Evolutionary conservation across 2,888 invertebrate species (phyloP), one percentile per base, ranked within the genome.

Genomic region (Leptura quadrifasciata): DNA sequence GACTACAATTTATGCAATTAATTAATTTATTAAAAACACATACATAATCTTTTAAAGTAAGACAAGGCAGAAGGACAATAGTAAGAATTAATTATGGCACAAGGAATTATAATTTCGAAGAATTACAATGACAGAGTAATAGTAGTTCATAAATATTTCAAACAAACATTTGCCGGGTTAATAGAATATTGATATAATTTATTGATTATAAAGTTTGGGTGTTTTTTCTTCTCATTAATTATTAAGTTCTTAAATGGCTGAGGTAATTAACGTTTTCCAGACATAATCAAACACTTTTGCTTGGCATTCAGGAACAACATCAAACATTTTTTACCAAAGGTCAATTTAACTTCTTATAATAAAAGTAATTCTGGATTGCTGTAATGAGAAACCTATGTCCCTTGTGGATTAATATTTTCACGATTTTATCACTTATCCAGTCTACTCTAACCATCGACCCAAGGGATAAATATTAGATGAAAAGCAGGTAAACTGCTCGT

Each of bases 1-100:
- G 47, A 27, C 47, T 24, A 64, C 69, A 65, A 60, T 72, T 58
- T 73, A 63, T 69, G 76, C 47, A 72, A 72, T 27, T 21, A 58
- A 63, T 69, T 17, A 39, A 54, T 15, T 57, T 24, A 61, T n/a
- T 17, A 64, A 55, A 31, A 67, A 69, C 60, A 55, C 20, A 39
- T 47, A 20, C 57, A 47, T n/a, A 47, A 27, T n/a, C 21, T 31
- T 10, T 17, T 70, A 27, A 71, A 76, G 57, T 54, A 57, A 52
- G 68, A 24, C 68, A 73, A 76, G 72, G 67, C 72, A 31, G 64
- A 68, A 52, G 47, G 58, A 21, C 39, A 27, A 27, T 57, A 58
- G n/a, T 31, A 18, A 57, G 0, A 31, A 60, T n/a, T 1, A 31
- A 60, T n/a, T 47, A 15, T n/a, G 18, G 17, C 27, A 65, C 21